Base-by-base conservation (phyloP, 2,113 vertebrate species). In the Sylvia atricapilla region DNA sequence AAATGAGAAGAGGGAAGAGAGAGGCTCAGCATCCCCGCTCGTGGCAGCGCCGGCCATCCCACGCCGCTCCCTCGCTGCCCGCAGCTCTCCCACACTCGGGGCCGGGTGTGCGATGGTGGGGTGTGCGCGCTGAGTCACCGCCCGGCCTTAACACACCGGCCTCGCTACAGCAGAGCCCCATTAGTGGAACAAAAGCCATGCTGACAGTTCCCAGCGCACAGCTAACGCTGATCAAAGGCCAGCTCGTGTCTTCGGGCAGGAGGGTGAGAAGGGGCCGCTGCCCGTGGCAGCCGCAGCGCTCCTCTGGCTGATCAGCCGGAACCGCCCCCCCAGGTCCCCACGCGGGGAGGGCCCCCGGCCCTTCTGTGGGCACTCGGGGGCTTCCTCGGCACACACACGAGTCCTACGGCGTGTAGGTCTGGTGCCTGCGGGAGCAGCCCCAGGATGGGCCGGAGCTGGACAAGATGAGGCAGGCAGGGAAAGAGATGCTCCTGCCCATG, bases 201-300 rank as follows among this genome's bases (percentile, higher is more conserved):
- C 20, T 77, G 95, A 80, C 89, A 83, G 80, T 5, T 60, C 81
- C 69, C 74, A 63, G 81, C 0, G 55, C 78, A 15, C 31, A 28
- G 81, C 62, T 44, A 62, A 20, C 50, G 41, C 91, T 66, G 89
- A 67, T 70, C 80, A 85, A 88, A 93, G 81, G 87, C 81, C 82
- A 39, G 46, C 74, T 37, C n/a, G 53, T 49, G 87, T 64, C 82
- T 72, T 44, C 30, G 59, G 67, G 55, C 60, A 80, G 68, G 30
- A 46, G 14, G 9, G 44, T 21, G 5, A 56, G 47, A 28, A 44
- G 59, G 24, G 35, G 46, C 22, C 18, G 41, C 20, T 50, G 39
- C 28, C 31, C 37, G 4, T 11, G 37, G 37, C 37, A 80, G 21
- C 37, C 43, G 33, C 63, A 10, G 80, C 0, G 15, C 68, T 91